Evolutionary conservation across 2,888 invertebrate species (phyloP).

Genomic region (Phanerotoma sp.): DNA sequence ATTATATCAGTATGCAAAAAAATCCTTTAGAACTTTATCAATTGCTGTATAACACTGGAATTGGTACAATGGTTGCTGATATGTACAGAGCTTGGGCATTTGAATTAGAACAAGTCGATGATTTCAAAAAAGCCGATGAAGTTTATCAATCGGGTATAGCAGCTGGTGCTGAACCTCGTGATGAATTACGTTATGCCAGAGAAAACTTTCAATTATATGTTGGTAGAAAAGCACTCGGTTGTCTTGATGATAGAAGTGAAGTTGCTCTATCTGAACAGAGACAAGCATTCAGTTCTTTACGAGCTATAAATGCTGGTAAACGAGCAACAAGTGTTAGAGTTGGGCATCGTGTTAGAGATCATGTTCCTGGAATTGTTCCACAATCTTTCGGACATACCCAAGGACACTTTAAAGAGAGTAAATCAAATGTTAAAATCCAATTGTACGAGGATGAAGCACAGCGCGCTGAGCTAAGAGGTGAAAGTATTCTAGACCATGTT

Average conservation of each 20-base stretch:
- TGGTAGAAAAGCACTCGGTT: conserved; percentile 68
- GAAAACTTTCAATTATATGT: conserved; percentile 75
- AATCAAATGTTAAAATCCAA: conserved; percentile 61
- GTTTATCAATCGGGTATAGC: conserved; percentile 77
- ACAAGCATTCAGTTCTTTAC: conserved; percentile 74
- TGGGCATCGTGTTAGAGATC: conserved; percentile 62
- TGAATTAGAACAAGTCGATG: conserved; percentile 78
- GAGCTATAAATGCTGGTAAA: conserved; percentile 66
- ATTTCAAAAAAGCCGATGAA: conserved; percentile 80
- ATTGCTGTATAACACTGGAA: conserved; percentile 75
- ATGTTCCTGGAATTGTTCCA: conserved; percentile 61
- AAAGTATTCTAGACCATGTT: conserved; percentile 63
- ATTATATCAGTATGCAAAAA: conserved; percentile 82
- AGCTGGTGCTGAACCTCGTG: conserved; percentile 76
- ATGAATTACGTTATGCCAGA: conserved; percentile 71
- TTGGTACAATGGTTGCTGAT: conserved; percentile 79
- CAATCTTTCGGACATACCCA: conserved; percentile 47
- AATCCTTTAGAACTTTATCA: conserved; percentile 80
- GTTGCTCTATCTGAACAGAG: conserved; percentile 70
- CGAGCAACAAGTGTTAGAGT: conserved; percentile 62
- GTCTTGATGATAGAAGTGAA: conserved; percentile 60
- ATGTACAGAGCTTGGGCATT: conserved; percentile 91
- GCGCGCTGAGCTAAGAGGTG: conserved; percentile 46
- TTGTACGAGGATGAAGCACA: conserved; percentile 59
- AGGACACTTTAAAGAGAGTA: conserved; percentile 48